Evolutionary conservation across 2,888 invertebrate species (phyloP).

Genomic region (Synergus itoensis): DNA sequence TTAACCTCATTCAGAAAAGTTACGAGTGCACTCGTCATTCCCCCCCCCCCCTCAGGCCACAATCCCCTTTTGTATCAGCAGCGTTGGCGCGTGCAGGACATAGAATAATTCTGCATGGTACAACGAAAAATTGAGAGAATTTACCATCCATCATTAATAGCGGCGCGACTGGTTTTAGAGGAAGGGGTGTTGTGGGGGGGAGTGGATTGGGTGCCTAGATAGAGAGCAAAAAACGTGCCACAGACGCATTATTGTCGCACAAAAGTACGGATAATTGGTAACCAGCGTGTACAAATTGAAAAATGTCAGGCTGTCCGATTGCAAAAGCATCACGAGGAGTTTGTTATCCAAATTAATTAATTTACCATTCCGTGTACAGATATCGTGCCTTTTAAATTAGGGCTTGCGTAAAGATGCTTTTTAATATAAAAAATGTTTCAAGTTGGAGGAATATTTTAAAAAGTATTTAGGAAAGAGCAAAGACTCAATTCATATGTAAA

Average conservation of each 20-base stretch:
- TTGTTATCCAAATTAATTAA: conserved; percentile 65
- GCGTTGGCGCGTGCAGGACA: conserved; percentile 29
- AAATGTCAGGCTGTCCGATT: conserved; percentile 55
- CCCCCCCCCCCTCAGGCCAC: neutral
- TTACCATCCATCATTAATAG: conserved; percentile 47
- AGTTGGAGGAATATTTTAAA: neutral
- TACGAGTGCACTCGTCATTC: conserved; percentile 36
- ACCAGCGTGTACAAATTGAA: conserved; percentile 61
- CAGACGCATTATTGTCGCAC: conserved; percentile 30
- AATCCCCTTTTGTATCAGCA: conserved; percentile 22
- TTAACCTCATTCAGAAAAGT: conserved; percentile 37
- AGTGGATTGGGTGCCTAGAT: neutral
- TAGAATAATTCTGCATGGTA: conserved; percentile 47
- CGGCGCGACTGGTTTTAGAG: neutral
- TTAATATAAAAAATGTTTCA: no score
- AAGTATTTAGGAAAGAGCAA: neutral
- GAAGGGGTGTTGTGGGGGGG: neutral
- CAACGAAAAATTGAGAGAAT: conserved; percentile 51
- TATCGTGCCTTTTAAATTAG: neutral
- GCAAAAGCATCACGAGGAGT: conserved; percentile 51
- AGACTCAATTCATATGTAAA: no score
- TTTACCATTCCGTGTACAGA: conserved; percentile 54
- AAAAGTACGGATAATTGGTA: conserved; percentile 52
- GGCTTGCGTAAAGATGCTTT: neutral
- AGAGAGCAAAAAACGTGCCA: conserved; percentile 8